Percentiles rank a stretch among this genome's conserved stretches.
Conservation (phyloP, 2,888 invertebrate species). For the Heliconius ethilla region DNA sequence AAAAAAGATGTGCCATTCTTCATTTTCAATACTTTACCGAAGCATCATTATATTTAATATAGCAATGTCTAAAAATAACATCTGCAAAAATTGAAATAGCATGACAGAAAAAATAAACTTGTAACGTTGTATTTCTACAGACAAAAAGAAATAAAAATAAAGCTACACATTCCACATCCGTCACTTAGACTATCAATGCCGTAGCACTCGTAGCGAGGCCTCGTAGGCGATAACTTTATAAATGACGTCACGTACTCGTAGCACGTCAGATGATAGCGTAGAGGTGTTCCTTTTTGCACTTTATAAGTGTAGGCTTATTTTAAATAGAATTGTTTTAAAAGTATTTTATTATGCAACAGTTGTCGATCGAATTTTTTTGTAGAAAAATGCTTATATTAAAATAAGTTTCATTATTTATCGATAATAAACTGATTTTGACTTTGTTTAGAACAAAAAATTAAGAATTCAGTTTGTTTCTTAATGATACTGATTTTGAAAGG, state of each 20-base stretch:
- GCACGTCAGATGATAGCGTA: slow-evolving; percentile 14
- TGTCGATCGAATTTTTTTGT: too few relatives aligned
- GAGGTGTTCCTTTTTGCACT: slow-evolving; percentile 8
- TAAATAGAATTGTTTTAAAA: background rate
- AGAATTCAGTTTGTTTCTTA: too few relatives aligned
- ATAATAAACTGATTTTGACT: too few relatives aligned
- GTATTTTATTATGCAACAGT: background rate
- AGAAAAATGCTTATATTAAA: too few relatives aligned
- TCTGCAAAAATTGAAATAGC: background rate
- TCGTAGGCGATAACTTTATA: slow-evolving; percentile 42
- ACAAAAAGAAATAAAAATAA: background rate
- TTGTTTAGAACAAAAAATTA: too few relatives aligned
- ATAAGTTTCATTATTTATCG: too few relatives aligned
- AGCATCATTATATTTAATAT: too few relatives aligned
- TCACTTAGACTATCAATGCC: slow-evolving; percentile 18
- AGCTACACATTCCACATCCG: background rate
- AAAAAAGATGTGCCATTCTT: too few relatives aligned
- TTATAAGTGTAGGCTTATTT: background rate
- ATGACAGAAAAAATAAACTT: background rate
- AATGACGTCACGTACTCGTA: slow-evolving; percentile 38
- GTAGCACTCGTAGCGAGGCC: slow-evolving; percentile 38
- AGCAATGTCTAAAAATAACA: too few relatives aligned
- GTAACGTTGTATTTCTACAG: background rate
- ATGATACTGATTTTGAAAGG: too few relatives aligned
- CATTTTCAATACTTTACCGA: too few relatives aligned